Base-by-base conservation (phyloP, 2,113 vertebrate genomes). In the Hiodon tergisus region DNA sequence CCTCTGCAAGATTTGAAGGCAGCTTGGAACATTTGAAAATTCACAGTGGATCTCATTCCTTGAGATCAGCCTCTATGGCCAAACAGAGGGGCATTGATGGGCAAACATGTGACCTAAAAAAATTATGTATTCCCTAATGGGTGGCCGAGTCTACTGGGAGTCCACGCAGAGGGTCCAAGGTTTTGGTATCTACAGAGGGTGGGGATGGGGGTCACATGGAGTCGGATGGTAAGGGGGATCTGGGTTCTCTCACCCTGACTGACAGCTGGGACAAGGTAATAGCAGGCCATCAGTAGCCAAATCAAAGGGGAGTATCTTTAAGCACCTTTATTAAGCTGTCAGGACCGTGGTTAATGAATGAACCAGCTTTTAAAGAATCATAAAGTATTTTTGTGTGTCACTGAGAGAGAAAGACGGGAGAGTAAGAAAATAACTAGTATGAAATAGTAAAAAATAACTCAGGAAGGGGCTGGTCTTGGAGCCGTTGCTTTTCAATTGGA, bases 241-340 rank as follows among this genome's bases (percentile, higher is more conserved):
- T 91, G 91, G 88, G 88, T 90, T 92, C 85, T 92, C 86, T 87
- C 86, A 84, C 75, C 73, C 80, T 90, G 91, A 93, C 85, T 87
- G 91, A 90, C 90, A 91, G 86, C 83, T 81, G 67, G 72, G 80
- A 76, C 74, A 78, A 13, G 75, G 78, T 81, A 86, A 87, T 82
- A 84, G 80, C 82, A 81, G 54, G 68, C 72, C 80, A 79, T 58
- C 67, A 75, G 77, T 78, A 72, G 67, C 73, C 61, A 80, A 82
- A 72, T 79, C 78, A 79, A 81, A 81, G 81, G 74, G 79, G 74
- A 72, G 72, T 79, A 80, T 80, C 76, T 81, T 79, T 79, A 81
- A 82, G 77, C 83, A 81, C 80, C 78, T 82, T 79, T 79, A 83
- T 85, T 81, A 83, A 76, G 71, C 80, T 83, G 75, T 82, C 84